Percentiles rank a stretch among this genome's conserved stretches.
These are phyloP conservation scores for Neodon shergylaensis DNA, from an alignment of 2,113 vertebrate species.

Conservation along the genomic window DNA sequence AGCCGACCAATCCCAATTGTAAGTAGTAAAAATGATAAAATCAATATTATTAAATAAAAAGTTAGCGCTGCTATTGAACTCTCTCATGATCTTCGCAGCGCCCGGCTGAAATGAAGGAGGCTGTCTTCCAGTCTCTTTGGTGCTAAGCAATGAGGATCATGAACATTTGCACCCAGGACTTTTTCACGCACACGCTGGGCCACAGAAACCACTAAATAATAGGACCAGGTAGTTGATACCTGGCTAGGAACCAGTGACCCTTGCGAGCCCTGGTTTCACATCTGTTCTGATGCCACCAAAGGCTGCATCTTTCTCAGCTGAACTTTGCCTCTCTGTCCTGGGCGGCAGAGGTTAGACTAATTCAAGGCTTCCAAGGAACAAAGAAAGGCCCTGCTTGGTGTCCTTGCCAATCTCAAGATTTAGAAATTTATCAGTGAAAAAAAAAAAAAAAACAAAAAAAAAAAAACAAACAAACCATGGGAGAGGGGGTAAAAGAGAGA, in stretches of 20 bases:
- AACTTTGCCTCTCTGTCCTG: background rate
- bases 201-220: background rate
- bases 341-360: background rate
- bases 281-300: background rate
- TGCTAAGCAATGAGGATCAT: conserved; percentile 44
- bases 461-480: background rate
- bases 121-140: conserved; percentile 66
- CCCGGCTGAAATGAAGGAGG: conserved; percentile 61
- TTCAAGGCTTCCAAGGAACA: conserved; percentile 35
- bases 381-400: background rate
- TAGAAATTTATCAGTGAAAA: background rate
- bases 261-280: background rate
- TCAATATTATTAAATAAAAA: conserved; percentile 88
- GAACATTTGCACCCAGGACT: background rate
- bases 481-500: background rate
- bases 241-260: background rate
- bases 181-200: conserved; percentile 13
- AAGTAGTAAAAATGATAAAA: conserved; percentile 89
- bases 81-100: conserved; percentile 70
- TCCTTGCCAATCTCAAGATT: conserved; percentile 7
- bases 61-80: conserved; percentile 84
- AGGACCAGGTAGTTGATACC: background rate
- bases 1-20: conserved; percentile 83
- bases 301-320: background rate
- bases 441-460: background rate